These are phyloP conservation scores for Aphidius gifuensis DNA, from an alignment of 1,140 invertebrate species.

Conservation along the genomic window DNA sequence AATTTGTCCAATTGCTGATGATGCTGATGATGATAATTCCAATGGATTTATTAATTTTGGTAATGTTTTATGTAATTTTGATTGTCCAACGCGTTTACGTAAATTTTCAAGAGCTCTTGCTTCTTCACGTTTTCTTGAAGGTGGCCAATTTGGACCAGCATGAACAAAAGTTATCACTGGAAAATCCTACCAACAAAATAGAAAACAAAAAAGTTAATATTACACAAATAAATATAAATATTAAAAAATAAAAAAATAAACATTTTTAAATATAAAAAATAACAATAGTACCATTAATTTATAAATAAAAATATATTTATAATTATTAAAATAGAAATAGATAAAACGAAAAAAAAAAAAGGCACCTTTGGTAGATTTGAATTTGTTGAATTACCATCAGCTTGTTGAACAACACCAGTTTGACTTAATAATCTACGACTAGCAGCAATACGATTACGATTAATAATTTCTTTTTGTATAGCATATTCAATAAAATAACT, in stretches of 20 bases:
- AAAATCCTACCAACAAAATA: slow-evolving; percentile 35
- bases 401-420: slow-evolving; percentile 24
- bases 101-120: slow-evolving; percentile 51
- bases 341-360: too few relatives aligned
- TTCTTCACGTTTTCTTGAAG: slow-evolving; percentile 52
- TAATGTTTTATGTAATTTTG: slow-evolving; percentile 33
- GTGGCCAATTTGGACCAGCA: slow-evolving; percentile 49
- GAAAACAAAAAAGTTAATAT: background rate
- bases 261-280: background rate
- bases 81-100: slow-evolving; percentile 49
- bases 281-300: background rate
- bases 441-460: slow-evolving; percentile 43
- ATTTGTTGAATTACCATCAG: slow-evolving; percentile 37
- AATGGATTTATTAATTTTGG: slow-evolving; percentile 36
- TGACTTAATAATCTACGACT: slow-evolving; percentile 45
- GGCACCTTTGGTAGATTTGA: slow-evolving; percentile 31
- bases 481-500: slow-evolving; percentile 48
- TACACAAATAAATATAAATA: background rate
- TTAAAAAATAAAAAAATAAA: background rate
- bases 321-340: background rate
- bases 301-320: background rate
- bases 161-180: slow-evolving; percentile 47
- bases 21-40: slow-evolving; percentile 29
- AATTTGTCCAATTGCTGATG: slow-evolving; percentile 29
- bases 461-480: slow-evolving; percentile 47